phyloP scores from a whole-genome alignment of 2,797 vertebrate genomes.

The Lates japonicus region DNA sequence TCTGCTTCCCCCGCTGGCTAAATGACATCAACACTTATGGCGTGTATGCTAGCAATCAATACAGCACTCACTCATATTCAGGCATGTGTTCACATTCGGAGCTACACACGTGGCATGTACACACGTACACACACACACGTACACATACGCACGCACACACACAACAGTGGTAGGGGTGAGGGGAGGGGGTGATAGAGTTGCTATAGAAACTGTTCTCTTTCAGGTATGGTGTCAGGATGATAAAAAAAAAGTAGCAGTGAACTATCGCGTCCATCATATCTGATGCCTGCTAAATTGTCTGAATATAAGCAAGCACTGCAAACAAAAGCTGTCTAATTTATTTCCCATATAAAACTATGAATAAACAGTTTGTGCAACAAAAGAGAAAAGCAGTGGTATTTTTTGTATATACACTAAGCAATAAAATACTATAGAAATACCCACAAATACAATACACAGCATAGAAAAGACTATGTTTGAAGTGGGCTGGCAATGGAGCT shows the following conservation, averaged over 20 bases:
- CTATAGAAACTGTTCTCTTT: slow-evolving; percentile 86
- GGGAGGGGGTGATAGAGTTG: slow-evolving; percentile 74
- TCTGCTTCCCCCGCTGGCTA: slow-evolving; percentile 57
- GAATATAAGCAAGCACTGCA: slow-evolving; percentile 27
- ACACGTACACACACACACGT: slow-evolving; percentile 11
- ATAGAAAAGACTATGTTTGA: not conserved
- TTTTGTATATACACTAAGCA: not conserved
- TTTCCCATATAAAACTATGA: slow-evolving; percentile 22
- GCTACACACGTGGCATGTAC: slow-evolving; percentile 31
- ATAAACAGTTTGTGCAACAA: slow-evolving; percentile 2
- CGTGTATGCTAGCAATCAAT: slow-evolving; percentile 70
- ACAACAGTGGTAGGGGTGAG: slow-evolving; percentile 42
- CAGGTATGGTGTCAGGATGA: slow-evolving; percentile 77
- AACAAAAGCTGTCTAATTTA: slow-evolving; percentile 39
- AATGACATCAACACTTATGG: slow-evolving; percentile 73
- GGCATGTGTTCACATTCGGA: slow-evolving; percentile 43
- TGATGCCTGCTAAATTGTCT: slow-evolving; percentile 63
- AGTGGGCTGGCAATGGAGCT: not conserved
- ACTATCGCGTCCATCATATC: slow-evolving; percentile 64
- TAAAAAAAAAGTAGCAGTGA: slow-evolving; percentile 64
- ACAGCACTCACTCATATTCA: slow-evolving; percentile 58
- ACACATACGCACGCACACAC: slow-evolving; percentile 7
- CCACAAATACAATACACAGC: not conserved
- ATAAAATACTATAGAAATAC: not conserved
- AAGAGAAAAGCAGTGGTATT: slow-evolving; percentile 8